phyloP scores from a whole-genome alignment of 2,113 vertebrate genomes.

The Emydura subglobosa region DNA sequence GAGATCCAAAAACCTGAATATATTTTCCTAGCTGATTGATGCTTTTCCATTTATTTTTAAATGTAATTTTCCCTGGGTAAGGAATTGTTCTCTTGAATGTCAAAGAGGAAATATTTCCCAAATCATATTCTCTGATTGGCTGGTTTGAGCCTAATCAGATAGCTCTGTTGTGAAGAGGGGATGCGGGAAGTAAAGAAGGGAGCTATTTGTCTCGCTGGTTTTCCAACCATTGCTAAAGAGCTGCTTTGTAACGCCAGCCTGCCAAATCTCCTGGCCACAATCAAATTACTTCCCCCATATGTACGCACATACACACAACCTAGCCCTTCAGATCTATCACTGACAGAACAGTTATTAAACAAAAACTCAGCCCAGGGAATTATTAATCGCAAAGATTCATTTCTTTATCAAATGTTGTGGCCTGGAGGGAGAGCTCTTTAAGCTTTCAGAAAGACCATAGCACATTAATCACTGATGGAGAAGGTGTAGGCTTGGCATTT shows the following conservation, averaged over 20 bases:
- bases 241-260: conserved; percentile 74
- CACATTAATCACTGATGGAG: conserved; percentile 74
- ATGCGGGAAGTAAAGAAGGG: conserved; percentile 28
- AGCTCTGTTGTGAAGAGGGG: conserved; percentile 50
- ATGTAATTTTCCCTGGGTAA: conserved; percentile 78
- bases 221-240: conserved; percentile 76
- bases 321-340: conserved; percentile 82
- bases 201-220: conserved; percentile 74
- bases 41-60: conserved; percentile 86
- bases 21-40: conserved; percentile 82
- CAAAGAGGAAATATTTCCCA: conserved; percentile 81
- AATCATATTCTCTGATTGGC: conserved; percentile 77
- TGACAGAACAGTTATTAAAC: conserved; percentile 86
- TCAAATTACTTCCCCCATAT: conserved; percentile 63
- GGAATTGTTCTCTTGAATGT: conserved; percentile 82
- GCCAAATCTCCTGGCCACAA: conserved; percentile 70
- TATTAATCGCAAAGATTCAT: conserved; percentile 84
- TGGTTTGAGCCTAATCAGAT: conserved; percentile 78
- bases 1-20: conserved; percentile 74
- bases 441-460: conserved; percentile 64
- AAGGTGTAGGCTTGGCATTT: conserved; percentile 58
- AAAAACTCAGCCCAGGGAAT: conserved; percentile 82
- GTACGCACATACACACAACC: conserved; percentile 54
- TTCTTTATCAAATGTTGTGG: conserved; percentile 84
- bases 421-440: conserved; percentile 79